Evolutionary conservation across 2,888 invertebrate genomes (phyloP).

Genomic region (Hirudinaria manillensis): DNA sequence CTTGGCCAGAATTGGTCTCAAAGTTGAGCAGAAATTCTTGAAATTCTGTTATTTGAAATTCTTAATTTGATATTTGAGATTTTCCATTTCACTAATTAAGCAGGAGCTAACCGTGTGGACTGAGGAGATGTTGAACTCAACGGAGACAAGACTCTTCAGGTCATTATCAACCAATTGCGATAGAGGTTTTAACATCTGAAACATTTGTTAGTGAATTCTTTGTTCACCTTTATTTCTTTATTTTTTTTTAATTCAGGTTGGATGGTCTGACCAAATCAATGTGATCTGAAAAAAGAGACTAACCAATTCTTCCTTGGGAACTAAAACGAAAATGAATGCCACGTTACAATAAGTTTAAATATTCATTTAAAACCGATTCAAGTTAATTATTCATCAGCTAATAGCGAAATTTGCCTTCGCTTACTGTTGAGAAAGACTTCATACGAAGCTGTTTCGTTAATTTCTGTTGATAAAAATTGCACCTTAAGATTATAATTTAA

Average conservation of each 20-base stretch:
- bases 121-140: not conserved
- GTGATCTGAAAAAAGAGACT: too few species aligned
- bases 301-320: too few species aligned
- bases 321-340: too few species aligned
- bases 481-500: not conserved
- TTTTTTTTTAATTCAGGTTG: too few species aligned
- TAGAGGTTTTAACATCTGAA: not conserved
- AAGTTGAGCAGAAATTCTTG: not conserved
- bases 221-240: too few species aligned
- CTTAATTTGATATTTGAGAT: not conserved
- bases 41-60: conserved; percentile 3
- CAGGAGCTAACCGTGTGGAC: not conserved
- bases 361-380: too few species aligned
- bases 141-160: not conserved
- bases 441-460: not conserved
- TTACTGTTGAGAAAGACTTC: not conserved
- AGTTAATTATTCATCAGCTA: too few species aligned
- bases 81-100: not conserved
- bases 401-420: too few species aligned
- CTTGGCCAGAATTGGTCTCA: not conserved
- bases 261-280: too few species aligned
- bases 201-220: too few species aligned
- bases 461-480: not conserved
- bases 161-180: not conserved
- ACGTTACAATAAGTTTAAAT: too few species aligned